Conservation (phyloP, 2,888 invertebrate genomes). For the Drosophila cognata region DNA sequence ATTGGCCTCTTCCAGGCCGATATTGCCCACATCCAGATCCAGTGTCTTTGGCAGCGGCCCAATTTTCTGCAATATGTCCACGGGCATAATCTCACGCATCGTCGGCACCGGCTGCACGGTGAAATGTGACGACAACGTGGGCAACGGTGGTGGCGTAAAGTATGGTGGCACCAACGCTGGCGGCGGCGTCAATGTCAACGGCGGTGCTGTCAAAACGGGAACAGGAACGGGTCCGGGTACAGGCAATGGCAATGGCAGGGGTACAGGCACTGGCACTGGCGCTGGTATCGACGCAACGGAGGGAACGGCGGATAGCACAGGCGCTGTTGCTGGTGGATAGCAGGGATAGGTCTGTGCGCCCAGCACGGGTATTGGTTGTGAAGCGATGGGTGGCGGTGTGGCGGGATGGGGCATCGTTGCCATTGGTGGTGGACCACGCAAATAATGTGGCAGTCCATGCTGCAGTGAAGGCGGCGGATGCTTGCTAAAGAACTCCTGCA, state of each 20-base stretch:
- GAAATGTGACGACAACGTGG: constrained; percentile 59
- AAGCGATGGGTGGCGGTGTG: constrained; percentile 7
- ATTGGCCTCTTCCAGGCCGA: constrained; percentile 33
- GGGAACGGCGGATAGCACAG: constrained; percentile 25
- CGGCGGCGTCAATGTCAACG: constrained; percentile 35
- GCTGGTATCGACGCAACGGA: constrained; percentile 7
- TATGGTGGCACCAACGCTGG: constrained; percentile 26
- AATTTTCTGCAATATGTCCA: constrained; percentile 64
- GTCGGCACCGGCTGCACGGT: constrained; percentile 52
- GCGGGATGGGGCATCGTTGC: constrained; percentile 24
- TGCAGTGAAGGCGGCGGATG: constrained; percentile 56
- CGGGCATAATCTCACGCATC: constrained; percentile 69
- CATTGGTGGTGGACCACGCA: constrained; percentile 79
- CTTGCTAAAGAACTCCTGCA: constrained; percentile 67
- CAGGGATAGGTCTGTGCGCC: constrained; percentile 64
- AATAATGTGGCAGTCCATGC: constrained; percentile 63
- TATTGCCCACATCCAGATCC: constrained; percentile 52
- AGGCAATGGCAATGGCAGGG: constrained; percentile 25
- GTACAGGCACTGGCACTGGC: constrained; percentile 42
- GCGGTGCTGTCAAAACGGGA: constrained; percentile 17
- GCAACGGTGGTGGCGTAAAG: constrained; percentile 67
- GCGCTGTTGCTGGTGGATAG: constrained; percentile 31
- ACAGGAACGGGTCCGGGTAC: constrained; percentile 20
- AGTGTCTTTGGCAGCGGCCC: constrained; percentile 68
- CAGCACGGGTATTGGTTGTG: constrained; percentile 67